Evolutionary conservation across 2,113 vertebrate genomes (phyloP).

Genomic region (Paracanthobrama guichenoti): DNA sequence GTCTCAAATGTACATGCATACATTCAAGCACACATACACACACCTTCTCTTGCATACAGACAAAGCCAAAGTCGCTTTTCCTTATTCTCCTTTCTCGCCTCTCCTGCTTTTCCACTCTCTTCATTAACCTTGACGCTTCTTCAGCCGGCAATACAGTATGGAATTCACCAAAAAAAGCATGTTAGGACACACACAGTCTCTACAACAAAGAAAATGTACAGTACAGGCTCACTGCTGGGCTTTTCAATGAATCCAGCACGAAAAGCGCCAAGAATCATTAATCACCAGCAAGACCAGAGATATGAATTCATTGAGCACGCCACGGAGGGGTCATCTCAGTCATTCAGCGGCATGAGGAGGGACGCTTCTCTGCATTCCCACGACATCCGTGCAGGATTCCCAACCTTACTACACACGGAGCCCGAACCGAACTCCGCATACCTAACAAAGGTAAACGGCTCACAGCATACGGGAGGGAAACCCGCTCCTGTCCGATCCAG

Average conservation of each 20-base stretch:
- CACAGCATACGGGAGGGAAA: slow-evolving; percentile 29
- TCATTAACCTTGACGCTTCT: slow-evolving; percentile 18
- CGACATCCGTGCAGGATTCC: slow-evolving; percentile 33
- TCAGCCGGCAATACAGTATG: slow-evolving; percentile 20
- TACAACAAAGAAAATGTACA: slow-evolving; percentile 36
- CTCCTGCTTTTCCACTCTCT: slow-evolving; percentile 14
- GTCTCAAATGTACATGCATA: not conserved
- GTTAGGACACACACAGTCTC: slow-evolving; percentile 40
- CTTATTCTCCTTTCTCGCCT: not conserved
- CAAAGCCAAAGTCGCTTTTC: slow-evolving; percentile 20
- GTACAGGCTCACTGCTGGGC: slow-evolving; percentile 34
- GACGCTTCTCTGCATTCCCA: slow-evolving; percentile 43
- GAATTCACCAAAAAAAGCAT: slow-evolving; percentile 44
- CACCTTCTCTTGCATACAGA: slow-evolving; percentile 18
- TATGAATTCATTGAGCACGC: slow-evolving; percentile 32
- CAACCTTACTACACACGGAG: slow-evolving; percentile 40
- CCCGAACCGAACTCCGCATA: slow-evolving; percentile 30
- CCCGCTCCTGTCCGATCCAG: slow-evolving; percentile 23
- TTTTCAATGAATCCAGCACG: slow-evolving; percentile 32
- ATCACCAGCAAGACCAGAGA: slow-evolving; percentile 38
- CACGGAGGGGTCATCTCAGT: slow-evolving; percentile 42
- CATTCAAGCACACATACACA: slow-evolving; percentile 28
- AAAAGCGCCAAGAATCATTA: slow-evolving; percentile 43
- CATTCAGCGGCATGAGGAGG: slow-evolving; percentile 21
- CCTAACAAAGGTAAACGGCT: slow-evolving; percentile 39